Base-by-base conservation (phyloP, 2,797 vertebrate species). In the Lepus townsendii region DNA sequence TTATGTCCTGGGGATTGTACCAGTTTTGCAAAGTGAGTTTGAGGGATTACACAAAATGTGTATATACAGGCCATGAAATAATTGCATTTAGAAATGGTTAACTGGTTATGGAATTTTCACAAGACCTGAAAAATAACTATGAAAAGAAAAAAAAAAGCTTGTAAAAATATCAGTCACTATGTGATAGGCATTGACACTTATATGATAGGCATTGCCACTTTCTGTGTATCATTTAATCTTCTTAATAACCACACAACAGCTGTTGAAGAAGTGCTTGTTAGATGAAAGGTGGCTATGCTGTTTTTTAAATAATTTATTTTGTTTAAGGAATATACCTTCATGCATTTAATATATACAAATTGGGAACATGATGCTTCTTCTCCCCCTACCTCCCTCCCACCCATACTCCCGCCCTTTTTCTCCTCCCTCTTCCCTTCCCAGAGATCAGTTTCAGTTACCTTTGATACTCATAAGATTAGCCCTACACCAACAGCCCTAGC, bases 151-250 rank as follows among this genome's bases (percentile, higher is more conserved):
- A 62, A 35, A 77, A 86, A 75, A 4, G 2, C 19, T 54, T 54
- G 75, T 32, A n/a, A 50, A 72, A 71, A 93, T 47, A 47, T 47
- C 42, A 8, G 8, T 47, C 42, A 47, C 42, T 47, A 47, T 47
- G 42, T 47, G 42, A 47, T 47, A 47, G 42, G 42, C 42, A 47
- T 47, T 47, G 42, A 47, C 24, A 26, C 52, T 32, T 63, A 26
- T 50, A 35, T 83, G 80, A 63, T 27, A 47, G 80, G 38, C 14
- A 35, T 26, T 88, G 27, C 19, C 2, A 66, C 22, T 82, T 87
- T 72, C 27, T 62, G 5, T 82, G n/a, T 62, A 66, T 90, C 47
- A 93, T 68, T 86, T 94, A 72, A 85, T 50, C 52, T 90, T 88
- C 83, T 20, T 62, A 85, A 83, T 30, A 80, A 79, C 26, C 13